A percentile compares a stretch with the other conserved stretches of the same genome.
These are phyloP conservation scores for Campoletis sonorensis DNA, from an alignment of 1,140 invertebrate genomes.

Conservation along the genomic window DNA sequence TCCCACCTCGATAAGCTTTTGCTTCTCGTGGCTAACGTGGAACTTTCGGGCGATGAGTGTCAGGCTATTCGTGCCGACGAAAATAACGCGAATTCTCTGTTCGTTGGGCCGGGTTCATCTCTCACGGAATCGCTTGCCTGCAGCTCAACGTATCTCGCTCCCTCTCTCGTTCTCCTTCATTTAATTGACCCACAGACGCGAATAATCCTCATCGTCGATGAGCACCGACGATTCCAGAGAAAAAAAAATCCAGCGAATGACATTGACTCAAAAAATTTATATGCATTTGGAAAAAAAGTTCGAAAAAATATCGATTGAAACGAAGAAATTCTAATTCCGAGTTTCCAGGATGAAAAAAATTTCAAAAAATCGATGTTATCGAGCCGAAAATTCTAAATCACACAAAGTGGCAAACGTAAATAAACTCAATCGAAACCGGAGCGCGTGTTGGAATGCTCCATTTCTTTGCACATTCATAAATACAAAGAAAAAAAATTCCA, in stretches of 20 bases:
- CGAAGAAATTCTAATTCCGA: too few relatives aligned
- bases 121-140: constrained; percentile 46
- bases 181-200: constrained; percentile 31
- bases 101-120: constrained; percentile 52
- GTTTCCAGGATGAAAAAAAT: too few relatives aligned
- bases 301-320: too few relatives aligned
- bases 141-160: constrained; percentile 52
- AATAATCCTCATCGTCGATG: not conserved
- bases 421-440: not conserved
- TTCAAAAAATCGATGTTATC: too few relatives aligned
- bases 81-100: constrained; percentile 74
- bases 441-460: not conserved
- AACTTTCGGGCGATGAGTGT: constrained; percentile 43
- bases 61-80: constrained; percentile 73
- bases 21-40: constrained; percentile 47
- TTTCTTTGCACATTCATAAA: not conserved
- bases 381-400: not conserved
- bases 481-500: not conserved
- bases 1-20: constrained; percentile 51
- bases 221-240: constrained; percentile 36
- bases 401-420: not conserved
- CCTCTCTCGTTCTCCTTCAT: constrained; percentile 54
- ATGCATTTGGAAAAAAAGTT: too few relatives aligned
- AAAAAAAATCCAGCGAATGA: too few relatives aligned
- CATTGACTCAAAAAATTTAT: too few relatives aligned